These are phyloP conservation scores for Entosphenus tridentatus DNA, from an alignment of 2,113 vertebrate genomes.

Conservation along the genomic window DNA sequence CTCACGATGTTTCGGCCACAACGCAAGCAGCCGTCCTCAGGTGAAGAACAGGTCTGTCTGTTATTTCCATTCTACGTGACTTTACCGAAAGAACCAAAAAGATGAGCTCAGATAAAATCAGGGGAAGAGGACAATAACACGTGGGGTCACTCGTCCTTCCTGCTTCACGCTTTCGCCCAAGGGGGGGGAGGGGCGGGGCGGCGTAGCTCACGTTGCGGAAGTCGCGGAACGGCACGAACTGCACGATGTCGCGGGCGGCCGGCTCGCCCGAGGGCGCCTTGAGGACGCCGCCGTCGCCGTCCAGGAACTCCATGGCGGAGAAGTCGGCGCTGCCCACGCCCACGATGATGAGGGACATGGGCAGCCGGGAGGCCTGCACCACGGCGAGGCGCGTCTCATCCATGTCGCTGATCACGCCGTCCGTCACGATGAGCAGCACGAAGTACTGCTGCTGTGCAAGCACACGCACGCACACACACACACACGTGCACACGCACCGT, in stretches of 20 bases:
- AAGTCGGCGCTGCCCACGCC: constrained; percentile 79
- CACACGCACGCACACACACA: too few relatives aligned
- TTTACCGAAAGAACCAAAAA: too few relatives aligned
- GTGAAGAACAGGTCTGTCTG: too few relatives aligned
- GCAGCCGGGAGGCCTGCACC: constrained; percentile 77
- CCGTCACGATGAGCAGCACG: constrained; percentile 82
- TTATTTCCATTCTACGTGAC: too few relatives aligned
- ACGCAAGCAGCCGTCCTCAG: too few relatives aligned
- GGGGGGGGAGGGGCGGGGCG: too few relatives aligned
- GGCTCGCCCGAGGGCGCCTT: constrained; percentile 73
- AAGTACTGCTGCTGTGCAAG: constrained; percentile 57
- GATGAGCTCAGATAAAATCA: too few relatives aligned
- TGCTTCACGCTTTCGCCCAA: too few relatives aligned
- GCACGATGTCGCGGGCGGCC: constrained; percentile 75
- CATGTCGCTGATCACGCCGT: constrained; percentile 95
- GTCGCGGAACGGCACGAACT: constrained; percentile 91
- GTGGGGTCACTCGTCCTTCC: too few relatives aligned
- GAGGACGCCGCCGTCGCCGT: constrained; percentile 70
- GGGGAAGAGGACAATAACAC: too few relatives aligned
- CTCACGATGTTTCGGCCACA: too few relatives aligned
- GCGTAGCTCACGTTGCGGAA: constrained; percentile 63
- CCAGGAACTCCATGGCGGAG: constrained; percentile 92
- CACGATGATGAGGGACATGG: constrained; percentile 94
- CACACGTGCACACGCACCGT: too few relatives aligned
- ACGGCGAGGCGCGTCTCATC: constrained; percentile 84